Evolutionary conservation across 2,113 vertebrate genomes (phyloP).

Genomic region (Sphyrna mokarran): DNA sequence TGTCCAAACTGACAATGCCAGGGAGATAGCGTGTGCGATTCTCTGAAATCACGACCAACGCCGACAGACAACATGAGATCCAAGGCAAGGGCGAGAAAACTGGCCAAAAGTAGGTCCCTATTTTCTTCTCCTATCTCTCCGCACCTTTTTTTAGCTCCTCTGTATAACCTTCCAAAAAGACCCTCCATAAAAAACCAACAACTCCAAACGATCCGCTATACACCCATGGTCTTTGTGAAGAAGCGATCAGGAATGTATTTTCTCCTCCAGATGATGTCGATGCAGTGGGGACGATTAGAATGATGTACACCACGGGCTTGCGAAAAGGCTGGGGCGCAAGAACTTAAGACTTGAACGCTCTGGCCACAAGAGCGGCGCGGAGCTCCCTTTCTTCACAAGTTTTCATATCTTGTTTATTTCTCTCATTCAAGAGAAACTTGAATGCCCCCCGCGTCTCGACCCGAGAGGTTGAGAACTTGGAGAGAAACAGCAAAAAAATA

Average conservation of each 20-base stretch:
- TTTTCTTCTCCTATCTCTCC: constrained; percentile 42
- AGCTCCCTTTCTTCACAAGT: constrained; percentile 21
- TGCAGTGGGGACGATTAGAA: constrained; percentile 30
- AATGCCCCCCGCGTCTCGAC: constrained; percentile 44
- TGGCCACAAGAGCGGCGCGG: constrained; percentile 32
- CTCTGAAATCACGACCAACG: constrained; percentile 82
- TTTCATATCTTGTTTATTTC: constrained; percentile 32
- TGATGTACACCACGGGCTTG: constrained; percentile 14
- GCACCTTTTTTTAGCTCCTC: constrained; percentile 32
- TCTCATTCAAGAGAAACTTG: constrained; percentile 41
- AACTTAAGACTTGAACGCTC: constrained; percentile 34
- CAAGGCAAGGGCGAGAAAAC: constrained; percentile 98
- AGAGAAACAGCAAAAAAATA: constrained; percentile 44
- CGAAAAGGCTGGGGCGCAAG: constrained; percentile 29
- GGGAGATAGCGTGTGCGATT: constrained; percentile 98
- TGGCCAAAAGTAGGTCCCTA: constrained; percentile 93
- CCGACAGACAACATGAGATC: constrained; percentile 87
- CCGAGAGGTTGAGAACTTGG: constrained; percentile 41
- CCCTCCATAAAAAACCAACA: constrained; percentile 10
- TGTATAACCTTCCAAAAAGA: constrained; percentile 22
- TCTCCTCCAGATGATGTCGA: constrained; percentile 35
- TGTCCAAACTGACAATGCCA: constrained; percentile 99
- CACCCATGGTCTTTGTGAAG: constrained; percentile 31
- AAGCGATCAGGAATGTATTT: constrained; percentile 33
- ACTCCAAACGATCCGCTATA: constrained; percentile 25